A percentile compares a stretch with the other conserved stretches of the same genome.
Conservation (phyloP, 2,113 vertebrate genomes). For the Sus scrofa region DNA sequence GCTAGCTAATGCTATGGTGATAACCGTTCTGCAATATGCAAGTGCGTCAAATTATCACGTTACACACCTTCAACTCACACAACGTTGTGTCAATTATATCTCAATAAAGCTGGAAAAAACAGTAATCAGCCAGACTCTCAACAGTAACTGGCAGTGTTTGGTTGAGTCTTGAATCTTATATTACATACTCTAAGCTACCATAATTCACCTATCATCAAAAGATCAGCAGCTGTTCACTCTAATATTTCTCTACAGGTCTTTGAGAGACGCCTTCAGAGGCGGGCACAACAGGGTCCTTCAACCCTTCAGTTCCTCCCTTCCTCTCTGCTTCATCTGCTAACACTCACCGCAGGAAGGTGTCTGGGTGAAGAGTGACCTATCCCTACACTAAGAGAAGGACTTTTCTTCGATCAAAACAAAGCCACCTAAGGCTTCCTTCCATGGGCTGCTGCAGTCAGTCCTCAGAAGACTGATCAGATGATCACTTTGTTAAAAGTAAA, state of each 20-base stretch:
- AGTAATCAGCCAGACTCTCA: neutral
- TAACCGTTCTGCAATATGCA: neutral
- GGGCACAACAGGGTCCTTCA: neutral
- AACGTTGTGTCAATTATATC: neutral
- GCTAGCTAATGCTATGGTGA: neutral
- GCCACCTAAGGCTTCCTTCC: rapidly evolving
- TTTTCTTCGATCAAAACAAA: neutral
- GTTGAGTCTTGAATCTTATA: neutral
- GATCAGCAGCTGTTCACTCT: neutral
- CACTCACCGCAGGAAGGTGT: neutral
- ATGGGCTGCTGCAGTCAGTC: neutral
- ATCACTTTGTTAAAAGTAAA: neutral
- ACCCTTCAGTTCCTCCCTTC: neutral
- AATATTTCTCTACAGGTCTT: neutral
- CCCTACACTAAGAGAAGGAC: neutral
- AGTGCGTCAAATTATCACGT: neutral
- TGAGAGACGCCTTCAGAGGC: neutral
- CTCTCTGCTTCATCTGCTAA: neutral
- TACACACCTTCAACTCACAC: neutral
- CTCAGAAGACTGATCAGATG: neutral
- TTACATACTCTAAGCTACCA: neutral
- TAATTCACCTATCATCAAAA: neutral
- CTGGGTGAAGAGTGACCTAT: neutral
- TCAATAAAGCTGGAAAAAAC: neutral
- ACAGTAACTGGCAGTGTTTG: neutral